Evolutionary conservation across 2,797 vertebrate genomes (phyloP).

Genomic region (Fratercula arctica): DNA sequence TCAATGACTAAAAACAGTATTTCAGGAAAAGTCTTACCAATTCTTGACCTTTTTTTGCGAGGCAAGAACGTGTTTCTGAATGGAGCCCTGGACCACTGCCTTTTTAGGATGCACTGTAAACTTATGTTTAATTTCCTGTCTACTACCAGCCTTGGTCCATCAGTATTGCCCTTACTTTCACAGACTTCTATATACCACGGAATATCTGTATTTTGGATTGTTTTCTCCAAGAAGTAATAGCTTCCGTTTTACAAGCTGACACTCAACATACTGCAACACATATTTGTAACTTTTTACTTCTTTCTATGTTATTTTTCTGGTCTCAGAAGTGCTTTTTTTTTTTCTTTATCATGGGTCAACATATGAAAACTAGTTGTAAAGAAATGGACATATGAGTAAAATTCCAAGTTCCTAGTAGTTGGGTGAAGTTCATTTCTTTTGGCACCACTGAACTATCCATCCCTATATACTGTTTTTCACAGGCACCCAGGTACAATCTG

Average conservation of each 20-base stretch:
- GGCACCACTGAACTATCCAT: not conserved
- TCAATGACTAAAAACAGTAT: constrained; percentile 22
- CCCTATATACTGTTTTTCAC: not conserved
- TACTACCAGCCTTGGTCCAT: constrained; percentile 1
- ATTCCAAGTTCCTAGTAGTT: not conserved
- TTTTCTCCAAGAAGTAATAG: constrained; percentile 10
- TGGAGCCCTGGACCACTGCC: not conserved
- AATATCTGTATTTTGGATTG: not conserved
- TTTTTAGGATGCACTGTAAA: constrained; percentile 48
- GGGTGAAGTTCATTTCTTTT: not conserved
- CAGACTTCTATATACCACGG: not conserved
- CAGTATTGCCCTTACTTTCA: not conserved
- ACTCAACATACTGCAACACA: not conserved
- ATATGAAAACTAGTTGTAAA: not conserved
- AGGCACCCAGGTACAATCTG: not conserved
- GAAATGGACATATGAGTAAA: not conserved
- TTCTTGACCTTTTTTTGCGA: not conserved
- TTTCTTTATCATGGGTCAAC: not conserved
- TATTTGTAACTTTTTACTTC: not conserved
- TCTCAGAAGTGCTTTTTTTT: not conserved
- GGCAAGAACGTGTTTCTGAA: not conserved
- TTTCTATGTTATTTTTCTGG: not conserved
- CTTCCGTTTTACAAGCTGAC: constrained; percentile 12
- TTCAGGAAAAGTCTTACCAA: not conserved
- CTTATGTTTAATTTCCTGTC: constrained; percentile 56